Percentiles rank a stretch among this genome's conserved stretches.
phyloP scores from a whole-genome alignment of 2,113 vertebrate genomes.

The Sander vitreus region DNA sequence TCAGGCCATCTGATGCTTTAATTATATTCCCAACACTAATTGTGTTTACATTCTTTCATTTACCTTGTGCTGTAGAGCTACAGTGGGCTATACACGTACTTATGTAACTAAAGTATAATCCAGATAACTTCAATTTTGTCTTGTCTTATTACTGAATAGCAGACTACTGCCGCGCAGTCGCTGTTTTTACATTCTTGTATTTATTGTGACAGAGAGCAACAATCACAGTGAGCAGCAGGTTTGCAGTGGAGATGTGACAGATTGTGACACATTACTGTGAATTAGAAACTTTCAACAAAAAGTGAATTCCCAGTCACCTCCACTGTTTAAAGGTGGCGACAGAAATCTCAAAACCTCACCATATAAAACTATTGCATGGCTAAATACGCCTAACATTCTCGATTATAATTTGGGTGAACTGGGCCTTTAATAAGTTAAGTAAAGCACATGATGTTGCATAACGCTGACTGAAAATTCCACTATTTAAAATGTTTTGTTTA shows the following conservation, averaged over 20 bases:
- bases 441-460: neutral
- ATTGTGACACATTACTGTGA: neutral
- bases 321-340: neutral
- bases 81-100: neutral
- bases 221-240: neutral
- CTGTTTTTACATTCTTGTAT: neutral
- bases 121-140: too few species aligned
- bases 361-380: neutral
- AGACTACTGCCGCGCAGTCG: neutral
- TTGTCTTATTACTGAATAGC: neutral
- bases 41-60: neutral
- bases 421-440: neutral
- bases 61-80: neutral
- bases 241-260: too few species aligned
- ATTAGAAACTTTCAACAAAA: neutral
- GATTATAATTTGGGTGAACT: conserved; percentile 1
- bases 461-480: neutral
- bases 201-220: neutral
- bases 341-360: conserved; percentile 10
- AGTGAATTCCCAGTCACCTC: neutral
- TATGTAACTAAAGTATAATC: neutral
- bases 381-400: neutral
- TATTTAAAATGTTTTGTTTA: neutral
- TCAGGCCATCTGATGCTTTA: neutral
- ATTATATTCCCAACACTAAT: neutral